Conservation (phyloP, 1,140 invertebrate species). For the Lordiphosa collinella region DNA sequence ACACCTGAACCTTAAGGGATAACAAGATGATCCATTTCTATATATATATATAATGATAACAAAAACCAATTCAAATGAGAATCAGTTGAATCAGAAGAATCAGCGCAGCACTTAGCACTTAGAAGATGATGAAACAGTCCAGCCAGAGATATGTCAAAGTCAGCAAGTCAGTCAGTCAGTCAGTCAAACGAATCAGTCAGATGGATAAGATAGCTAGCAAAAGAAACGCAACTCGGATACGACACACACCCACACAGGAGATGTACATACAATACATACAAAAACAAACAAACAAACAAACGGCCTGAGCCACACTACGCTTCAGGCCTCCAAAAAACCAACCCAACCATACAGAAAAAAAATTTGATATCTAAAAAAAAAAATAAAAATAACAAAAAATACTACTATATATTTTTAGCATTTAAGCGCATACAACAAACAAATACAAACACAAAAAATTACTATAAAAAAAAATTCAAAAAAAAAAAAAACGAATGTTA, state of each 20-base stretch:
- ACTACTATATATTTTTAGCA: constrained; percentile 50
- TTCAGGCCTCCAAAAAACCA: constrained; percentile 3
- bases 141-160: neutral
- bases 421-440: constrained; percentile 23
- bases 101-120: too few relatives aligned
- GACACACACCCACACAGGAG: constrained; percentile 4
- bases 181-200: constrained; percentile 21
- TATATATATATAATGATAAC: too few relatives aligned
- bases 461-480: neutral
- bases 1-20: too few relatives aligned
- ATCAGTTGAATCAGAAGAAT: constrained; percentile 2
- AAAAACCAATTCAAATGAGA: constrained; percentile 15
- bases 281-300: constrained; percentile 3
- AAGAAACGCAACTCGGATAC: constrained; percentile 11
- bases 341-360: constrained; percentile 5
- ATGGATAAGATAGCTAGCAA: constrained; percentile 19
- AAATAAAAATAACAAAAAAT: constrained; percentile 30
- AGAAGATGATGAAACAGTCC: too few relatives aligned
- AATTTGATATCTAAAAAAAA: constrained; percentile 15
- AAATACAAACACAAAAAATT: constrained; percentile 10
- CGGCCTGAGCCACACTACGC: neutral
- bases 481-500: constrained; percentile 14
- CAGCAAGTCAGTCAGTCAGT: constrained; percentile 13
- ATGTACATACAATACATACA: constrained; percentile 1
- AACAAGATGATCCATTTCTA: too few relatives aligned